Evolutionary conservation across 2,113 vertebrate genomes (phyloP), one percentile per base, ranked within the genome.

Genomic region (Aptenodytes patagonicus): DNA sequence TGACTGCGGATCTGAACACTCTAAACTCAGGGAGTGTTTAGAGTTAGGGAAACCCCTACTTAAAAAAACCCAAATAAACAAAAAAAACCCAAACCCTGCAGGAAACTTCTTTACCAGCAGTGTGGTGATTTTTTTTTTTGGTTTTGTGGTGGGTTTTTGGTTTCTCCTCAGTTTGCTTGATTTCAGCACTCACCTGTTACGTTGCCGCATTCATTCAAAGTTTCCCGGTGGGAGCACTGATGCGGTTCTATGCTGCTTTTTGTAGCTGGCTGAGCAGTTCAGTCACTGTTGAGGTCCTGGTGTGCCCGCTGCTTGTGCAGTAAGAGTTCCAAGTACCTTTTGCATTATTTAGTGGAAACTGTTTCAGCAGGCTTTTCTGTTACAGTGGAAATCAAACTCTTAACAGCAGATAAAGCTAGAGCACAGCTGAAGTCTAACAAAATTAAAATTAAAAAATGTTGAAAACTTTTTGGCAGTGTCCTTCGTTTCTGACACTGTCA

Each of bases 251-350:
- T 8, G 19, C 34, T 90, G 46, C 36, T 51, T 57, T 49, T 46
- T 57, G 83, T 38, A 24, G 24, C 40, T 81, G 7, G 2, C 46
- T 42, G 57, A 66, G 60, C 44, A 54, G 29, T 52, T 69, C n/a
- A 15, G 38, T 71, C 19, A 2, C 49, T 0, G 2, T 14, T 4
- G 2, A 25, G 47, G 55, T 6, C 20, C 38, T 0, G 0, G 12
- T 40, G 54, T 44, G 25, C 68, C 90, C 79, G 38, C 21, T 77
- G 54, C 55, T 64, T 46, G 6, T 28, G 47, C 34, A 40, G 47
- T 61, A 55, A 28, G 20, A 64, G 34, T 75, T 75, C 42, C 38
- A 38, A 34, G 38, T 71, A 44, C 46, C 44, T 76, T 78, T 84
- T 72, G 47, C 61, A 10, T 91, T 66, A 46, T 58, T 68, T 54